Conservation (phyloP, 2,888 invertebrate genomes). For the Tenthredo scrophulariae region DNA sequence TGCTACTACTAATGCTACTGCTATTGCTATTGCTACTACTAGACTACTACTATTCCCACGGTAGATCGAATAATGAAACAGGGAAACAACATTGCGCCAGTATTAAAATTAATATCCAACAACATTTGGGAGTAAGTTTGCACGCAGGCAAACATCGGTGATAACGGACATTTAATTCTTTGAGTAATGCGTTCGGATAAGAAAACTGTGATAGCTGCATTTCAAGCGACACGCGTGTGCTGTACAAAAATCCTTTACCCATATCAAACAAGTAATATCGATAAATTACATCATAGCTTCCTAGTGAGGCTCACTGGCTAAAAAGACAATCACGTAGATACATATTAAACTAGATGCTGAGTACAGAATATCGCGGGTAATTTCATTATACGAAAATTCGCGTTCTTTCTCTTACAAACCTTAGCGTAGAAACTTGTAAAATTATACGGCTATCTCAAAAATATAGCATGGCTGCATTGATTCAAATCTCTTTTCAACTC, state of each 20-base stretch:
- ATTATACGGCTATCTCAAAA: constrained; percentile 77
- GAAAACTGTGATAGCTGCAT: not conserved
- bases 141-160: not conserved
- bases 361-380: constrained; percentile 22
- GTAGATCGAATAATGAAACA: constrained; percentile 1
- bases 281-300: constrained; percentile 41
- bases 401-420: constrained; percentile 74
- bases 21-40: constrained; percentile 6
- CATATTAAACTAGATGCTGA: constrained; percentile 14
- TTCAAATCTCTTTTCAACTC: constrained; percentile 58
- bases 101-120: constrained; percentile 2
- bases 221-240: constrained; percentile 21
- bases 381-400: constrained; percentile 70
- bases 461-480: constrained; percentile 74
- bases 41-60: not conserved
- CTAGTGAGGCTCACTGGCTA: constrained; percentile 21
- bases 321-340: constrained; percentile 2
- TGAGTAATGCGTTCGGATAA: not conserved
- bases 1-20: not conserved
- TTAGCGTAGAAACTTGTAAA: constrained; percentile 74
- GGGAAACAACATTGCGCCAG: not conserved
- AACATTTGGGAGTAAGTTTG: not conserved
- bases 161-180: not conserved
- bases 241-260: constrained; percentile 33
- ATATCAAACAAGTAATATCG: constrained; percentile 29